phyloP scores from a whole-genome alignment of 2,113 vertebrate genomes.

The Oreochromis niloticus region DNA sequence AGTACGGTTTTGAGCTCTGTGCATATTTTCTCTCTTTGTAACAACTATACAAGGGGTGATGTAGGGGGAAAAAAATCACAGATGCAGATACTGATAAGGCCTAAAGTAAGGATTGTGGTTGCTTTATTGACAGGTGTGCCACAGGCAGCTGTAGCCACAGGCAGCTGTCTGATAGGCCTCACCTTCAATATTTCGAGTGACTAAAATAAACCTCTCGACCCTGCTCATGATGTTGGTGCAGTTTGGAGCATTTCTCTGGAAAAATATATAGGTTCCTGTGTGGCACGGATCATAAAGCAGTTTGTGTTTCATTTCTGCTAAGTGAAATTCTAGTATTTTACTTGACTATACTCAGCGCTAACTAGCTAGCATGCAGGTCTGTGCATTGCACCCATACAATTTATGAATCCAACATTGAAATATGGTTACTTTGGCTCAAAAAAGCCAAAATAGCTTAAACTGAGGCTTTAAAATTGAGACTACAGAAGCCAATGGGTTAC shows the following conservation, averaged over 20 bases:
- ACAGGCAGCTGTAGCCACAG: background rate
- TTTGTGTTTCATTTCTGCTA: background rate
- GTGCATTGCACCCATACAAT: background rate
- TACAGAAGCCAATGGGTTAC: background rate
- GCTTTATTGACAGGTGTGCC: background rate
- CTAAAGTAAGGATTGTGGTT: background rate
- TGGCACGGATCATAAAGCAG: background rate
- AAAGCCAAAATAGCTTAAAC: background rate
- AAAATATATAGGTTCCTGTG: background rate
- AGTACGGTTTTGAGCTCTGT: background rate
- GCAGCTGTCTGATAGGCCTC: background rate
- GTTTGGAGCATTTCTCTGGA: background rate
- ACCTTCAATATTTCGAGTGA: background rate
- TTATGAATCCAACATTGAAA: background rate
- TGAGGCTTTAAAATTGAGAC: background rate
- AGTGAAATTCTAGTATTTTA: background rate
- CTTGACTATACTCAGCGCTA: background rate
- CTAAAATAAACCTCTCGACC: background rate
- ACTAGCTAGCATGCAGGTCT: background rate
- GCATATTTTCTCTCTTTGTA: background rate
- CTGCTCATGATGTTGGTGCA: background rate
- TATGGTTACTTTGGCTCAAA: background rate
- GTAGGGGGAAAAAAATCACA: rapidly evolving
- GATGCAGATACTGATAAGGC: background rate
- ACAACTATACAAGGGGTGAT: background rate